phyloP scores from a whole-genome alignment of 2,113 vertebrate genomes.

The Numida meleagris region DNA sequence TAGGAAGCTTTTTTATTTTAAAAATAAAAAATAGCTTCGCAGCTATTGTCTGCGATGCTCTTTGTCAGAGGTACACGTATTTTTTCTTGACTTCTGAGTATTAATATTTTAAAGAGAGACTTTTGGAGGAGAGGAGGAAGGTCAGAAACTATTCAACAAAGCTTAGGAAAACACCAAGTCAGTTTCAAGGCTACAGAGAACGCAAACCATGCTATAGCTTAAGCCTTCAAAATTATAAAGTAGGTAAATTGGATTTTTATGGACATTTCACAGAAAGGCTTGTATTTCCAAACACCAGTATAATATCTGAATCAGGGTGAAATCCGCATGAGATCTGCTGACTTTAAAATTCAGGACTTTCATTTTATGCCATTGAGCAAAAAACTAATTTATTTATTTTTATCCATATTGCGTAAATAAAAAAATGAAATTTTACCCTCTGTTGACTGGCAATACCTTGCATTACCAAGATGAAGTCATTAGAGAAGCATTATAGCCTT shows the following conservation, averaged over 20 bases:
- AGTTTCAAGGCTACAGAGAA: conserved; percentile 48
- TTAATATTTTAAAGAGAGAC: conserved; percentile 15
- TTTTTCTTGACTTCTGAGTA: neutral
- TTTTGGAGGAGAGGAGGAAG: conserved; percentile 15
- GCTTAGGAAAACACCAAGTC: conserved; percentile 39
- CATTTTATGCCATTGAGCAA: conserved; percentile 54
- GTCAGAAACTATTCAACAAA: conserved; percentile 25
- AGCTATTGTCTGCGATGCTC: neutral
- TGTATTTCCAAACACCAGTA: conserved; percentile 24
- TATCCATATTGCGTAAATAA: conserved; percentile 49
- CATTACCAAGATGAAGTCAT: conserved; percentile 38
- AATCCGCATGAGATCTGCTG: conserved; percentile 13
- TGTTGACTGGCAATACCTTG: conserved; percentile 22
- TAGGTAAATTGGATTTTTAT: conserved; percentile 69
- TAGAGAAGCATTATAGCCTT: neutral
- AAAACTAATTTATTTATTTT: conserved; percentile 23
- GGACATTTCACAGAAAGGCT: conserved; percentile 55
- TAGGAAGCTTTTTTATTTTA: neutral
- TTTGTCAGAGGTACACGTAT: neutral
- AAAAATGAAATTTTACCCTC: conserved; percentile 57
- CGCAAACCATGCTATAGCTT: neutral
- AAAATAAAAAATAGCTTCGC: no score
- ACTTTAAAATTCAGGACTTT: conserved; percentile 52
- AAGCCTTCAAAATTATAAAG: conserved; percentile 63
- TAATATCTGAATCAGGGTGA: conserved; percentile 26